Base-by-base conservation (phyloP, 2,888 invertebrate species). In the Metopia argyrocephala region DNA sequence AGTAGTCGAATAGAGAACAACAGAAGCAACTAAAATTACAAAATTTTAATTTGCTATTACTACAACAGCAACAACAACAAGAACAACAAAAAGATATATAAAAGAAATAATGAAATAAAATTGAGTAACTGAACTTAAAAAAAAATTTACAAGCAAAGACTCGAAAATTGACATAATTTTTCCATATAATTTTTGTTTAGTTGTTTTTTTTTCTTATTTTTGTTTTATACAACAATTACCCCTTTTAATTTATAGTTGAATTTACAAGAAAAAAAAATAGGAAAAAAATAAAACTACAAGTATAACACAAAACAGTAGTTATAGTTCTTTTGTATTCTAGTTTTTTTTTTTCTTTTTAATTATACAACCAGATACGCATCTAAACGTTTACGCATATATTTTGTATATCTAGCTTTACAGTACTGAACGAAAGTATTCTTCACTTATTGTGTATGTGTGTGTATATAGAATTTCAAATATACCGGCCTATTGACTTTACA, bases 291-390 rank as follows among this genome's bases (percentile, higher is more conserved):
- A 3, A 57, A 3, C 15, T 54, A 54, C 15, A 28, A 21, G 3
- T 38, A 25, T 9, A n/a, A 23, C 20, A 52, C 9, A 15, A 66
- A 76, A 65, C 68, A 80, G 80, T 76, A 80, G 76, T 66, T 73
- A 65, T 56, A 64, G 38, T 21, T 70, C 46, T 70, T 61, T 62
- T n/a, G n/a, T n/a, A n/a, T n/a, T n/a, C n/a, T n/a, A n/a, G n/a
- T n/a, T n/a, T n/a, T n/a, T n/a, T n/a, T n/a, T n/a, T n/a, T n/a
- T n/a, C n/a, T n/a, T n/a, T n/a, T n/a, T 64, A 48, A 73, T 54
- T 38, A 50, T 50, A 46, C 50, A 79, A 76, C 9, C 25, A 76
- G 79, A 79, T 79, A 79, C 76, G 71, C 66, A 76, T 76, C 79
- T 79, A 45, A 21, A 31, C 25, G 45, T 57, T 66, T 73, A 80